phyloP scores from a whole-genome alignment of 2,113 vertebrate genomes.

The Mungos mungo region DNA sequence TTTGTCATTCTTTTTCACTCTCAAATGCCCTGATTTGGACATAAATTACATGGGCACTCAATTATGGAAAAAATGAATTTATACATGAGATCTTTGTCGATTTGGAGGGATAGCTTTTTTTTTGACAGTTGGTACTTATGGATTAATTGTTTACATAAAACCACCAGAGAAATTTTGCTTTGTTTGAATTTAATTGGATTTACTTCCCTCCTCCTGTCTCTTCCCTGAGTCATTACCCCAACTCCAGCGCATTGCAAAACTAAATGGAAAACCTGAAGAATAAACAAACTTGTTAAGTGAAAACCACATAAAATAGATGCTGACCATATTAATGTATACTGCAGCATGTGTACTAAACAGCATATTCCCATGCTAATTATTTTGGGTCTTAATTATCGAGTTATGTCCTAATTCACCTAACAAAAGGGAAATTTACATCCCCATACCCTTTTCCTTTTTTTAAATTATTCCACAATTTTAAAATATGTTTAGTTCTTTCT shows the following conservation, averaged over 20 bases:
- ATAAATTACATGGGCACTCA: not conserved
- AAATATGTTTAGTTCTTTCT: not conserved
- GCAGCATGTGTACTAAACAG: not conserved
- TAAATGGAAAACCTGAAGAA: not conserved
- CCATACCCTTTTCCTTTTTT: not conserved
- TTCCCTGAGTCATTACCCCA: not conserved
- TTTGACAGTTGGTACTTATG: not conserved
- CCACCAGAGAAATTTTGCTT: not conserved
- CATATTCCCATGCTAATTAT: slow-evolving; percentile 3
- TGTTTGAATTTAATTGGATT: not conserved
- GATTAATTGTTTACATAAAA: not conserved
- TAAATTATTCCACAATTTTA: not conserved
- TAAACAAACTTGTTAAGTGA: not conserved
- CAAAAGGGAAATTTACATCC: not conserved
- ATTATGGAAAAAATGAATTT: not conserved
- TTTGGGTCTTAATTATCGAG: not conserved
- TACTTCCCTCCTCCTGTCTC: not conserved
- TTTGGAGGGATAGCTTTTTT: not conserved
- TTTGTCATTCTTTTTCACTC: not conserved
- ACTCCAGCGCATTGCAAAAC: not conserved
- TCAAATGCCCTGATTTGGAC: not conserved
- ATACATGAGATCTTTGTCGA: not conserved
- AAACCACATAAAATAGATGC: not conserved
- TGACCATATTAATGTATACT: not conserved
- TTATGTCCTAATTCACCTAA: slow-evolving; percentile 6